Evolutionary conservation across 2,888 invertebrate genomes (phyloP).

Genomic region (Zeuzera pyrina): DNA sequence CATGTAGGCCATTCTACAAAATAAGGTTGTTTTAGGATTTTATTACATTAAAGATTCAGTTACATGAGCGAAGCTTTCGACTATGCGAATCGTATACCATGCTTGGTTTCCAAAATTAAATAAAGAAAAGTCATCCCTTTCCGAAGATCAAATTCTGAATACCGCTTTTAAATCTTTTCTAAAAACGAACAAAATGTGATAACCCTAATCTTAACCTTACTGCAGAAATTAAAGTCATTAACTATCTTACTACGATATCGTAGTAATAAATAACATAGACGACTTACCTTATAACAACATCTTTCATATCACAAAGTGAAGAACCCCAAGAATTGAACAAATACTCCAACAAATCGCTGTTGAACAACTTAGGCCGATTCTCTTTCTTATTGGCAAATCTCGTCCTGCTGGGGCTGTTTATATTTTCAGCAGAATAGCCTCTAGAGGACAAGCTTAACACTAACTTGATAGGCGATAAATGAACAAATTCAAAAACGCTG

Average conservation of each 20-base stretch:
- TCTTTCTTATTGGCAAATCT: slow-evolving; percentile 50
- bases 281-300: slow-evolving; percentile 74
- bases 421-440: slow-evolving; percentile 46
- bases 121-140: too few relatives aligned
- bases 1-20: slow-evolving; percentile 76
- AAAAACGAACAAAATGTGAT: too few relatives aligned
- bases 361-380: slow-evolving; percentile 64
- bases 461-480: slow-evolving; percentile 74
- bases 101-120: too few relatives aligned
- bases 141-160: too few relatives aligned
- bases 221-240: too few relatives aligned
- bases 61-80: too few relatives aligned
- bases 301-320: slow-evolving; percentile 76
- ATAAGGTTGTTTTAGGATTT: neutral
- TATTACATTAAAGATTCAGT: neutral
- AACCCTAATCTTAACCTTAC: too few relatives aligned
- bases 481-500: slow-evolving; percentile 70
- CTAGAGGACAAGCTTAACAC: slow-evolving; percentile 74
- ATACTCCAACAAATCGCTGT: slow-evolving; percentile 75
- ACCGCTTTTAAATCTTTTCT: too few relatives aligned
- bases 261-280: neutral
- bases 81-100: too few relatives aligned
- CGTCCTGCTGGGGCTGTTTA: slow-evolving; percentile 36
- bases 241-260: too few relatives aligned
- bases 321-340: slow-evolving; percentile 77